Percentiles rank a stretch among this genome's conserved stretches.
Evolutionary conservation across 1,140 invertebrate genomes (phyloP).

Genomic region (Dreissena polymorpha): DNA sequence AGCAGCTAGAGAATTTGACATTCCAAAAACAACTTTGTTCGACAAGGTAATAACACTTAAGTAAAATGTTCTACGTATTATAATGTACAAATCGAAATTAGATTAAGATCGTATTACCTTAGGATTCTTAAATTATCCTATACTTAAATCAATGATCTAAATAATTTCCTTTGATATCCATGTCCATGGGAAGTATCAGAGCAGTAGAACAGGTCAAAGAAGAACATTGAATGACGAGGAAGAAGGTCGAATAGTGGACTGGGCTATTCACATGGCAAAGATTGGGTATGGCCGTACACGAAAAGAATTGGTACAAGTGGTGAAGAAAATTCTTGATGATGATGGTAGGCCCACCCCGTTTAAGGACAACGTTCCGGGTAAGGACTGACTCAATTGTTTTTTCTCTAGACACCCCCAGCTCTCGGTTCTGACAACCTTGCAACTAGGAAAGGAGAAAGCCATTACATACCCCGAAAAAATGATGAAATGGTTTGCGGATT

Average conservation of each 20-base stretch:
- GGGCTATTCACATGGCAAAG: conserved; percentile 31
- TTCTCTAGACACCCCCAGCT: conserved; percentile 32
- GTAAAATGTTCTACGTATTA: too few species aligned
- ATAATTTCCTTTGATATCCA: neutral
- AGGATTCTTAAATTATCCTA: too few species aligned
- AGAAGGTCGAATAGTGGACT: conserved; percentile 18
- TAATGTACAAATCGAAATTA: too few species aligned
- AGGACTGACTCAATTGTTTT: conserved; percentile 25
- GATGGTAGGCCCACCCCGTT: conserved; percentile 29
- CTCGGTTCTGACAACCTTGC: neutral
- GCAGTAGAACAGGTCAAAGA: conserved; percentile 22
- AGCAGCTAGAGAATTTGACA: conserved; percentile 21
- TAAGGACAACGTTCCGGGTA: conserved; percentile 43
- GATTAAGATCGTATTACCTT: too few species aligned
- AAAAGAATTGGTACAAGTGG: conserved; percentile 34
- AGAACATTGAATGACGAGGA: conserved; percentile 23
- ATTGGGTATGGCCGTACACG: conserved; percentile 44
- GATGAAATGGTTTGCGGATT: conserved; percentile 36
- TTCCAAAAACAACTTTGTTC: conserved; percentile 33
- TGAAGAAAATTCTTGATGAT: conserved; percentile 33
- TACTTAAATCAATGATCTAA: too few species aligned
- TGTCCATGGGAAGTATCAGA: conserved; percentile 19
- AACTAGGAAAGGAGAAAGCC: conserved; percentile 38
- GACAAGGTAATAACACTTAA: neutral
- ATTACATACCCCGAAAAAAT: conserved; percentile 15